phyloP scores from a whole-genome alignment of 2,888 invertebrate species.

The Euproctis similis region DNA sequence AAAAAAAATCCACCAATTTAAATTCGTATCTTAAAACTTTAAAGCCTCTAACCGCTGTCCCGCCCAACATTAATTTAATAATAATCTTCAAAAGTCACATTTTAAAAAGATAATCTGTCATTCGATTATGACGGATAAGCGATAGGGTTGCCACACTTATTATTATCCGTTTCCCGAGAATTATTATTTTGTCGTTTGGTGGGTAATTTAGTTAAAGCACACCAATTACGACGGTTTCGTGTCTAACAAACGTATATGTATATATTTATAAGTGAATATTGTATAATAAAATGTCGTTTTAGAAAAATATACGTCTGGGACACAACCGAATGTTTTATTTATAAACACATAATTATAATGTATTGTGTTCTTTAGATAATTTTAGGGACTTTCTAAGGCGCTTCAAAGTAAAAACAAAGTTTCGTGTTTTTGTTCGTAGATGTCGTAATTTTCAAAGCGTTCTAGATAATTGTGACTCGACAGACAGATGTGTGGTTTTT shows the following conservation, averaged over 20 bases:
- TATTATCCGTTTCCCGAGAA: constrained; percentile 59
- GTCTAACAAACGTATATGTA: too few species aligned
- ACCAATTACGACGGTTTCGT: constrained; percentile 49
- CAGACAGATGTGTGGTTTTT: too few species aligned
- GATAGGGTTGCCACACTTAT: constrained; percentile 55
- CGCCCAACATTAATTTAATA: constrained; percentile 26
- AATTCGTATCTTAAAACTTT: constrained; percentile 20
- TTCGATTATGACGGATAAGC: constrained; percentile 63
- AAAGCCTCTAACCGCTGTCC: constrained; percentile 21
- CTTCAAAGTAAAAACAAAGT: too few species aligned
- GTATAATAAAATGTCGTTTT: constrained; percentile 74
- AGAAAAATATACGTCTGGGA: constrained; percentile 59
- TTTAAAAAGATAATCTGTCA: constrained; percentile 69
- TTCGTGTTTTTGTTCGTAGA: constrained; percentile 21
- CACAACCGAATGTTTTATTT: too few species aligned
- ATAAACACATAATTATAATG: constrained; percentile 44
- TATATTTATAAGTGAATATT: constrained; percentile 64
- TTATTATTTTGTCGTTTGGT: constrained; percentile 64
- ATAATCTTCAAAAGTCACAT: constrained; percentile 49
- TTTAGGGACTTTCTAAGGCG: constrained; percentile 31
- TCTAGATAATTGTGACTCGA: too few species aligned
- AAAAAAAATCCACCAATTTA: constrained; percentile 18
- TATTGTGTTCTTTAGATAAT: constrained; percentile 38
- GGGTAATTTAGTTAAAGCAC: constrained; percentile 55
- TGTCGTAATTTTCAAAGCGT: constrained; percentile 8